A percentile compares a stretch with the other conserved stretches of the same genome.
Conservation (phyloP, 2,888 invertebrate genomes). For the Caenorhabditis sp. region DNA sequence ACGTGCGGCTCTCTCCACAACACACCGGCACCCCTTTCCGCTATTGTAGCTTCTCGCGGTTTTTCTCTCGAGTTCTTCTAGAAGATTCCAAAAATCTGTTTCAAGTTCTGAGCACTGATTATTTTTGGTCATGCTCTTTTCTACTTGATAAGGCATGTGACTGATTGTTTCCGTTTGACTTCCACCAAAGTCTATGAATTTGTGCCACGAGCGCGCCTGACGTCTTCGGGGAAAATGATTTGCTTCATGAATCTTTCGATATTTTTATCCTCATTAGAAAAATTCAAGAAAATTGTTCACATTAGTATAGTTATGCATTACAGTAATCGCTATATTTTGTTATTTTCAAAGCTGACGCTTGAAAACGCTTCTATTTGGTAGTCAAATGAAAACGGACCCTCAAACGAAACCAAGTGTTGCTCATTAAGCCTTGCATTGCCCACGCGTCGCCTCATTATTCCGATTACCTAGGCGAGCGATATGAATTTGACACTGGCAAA, state of each 20-base stretch:
- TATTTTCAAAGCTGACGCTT: no score
- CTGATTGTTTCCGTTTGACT: constrained; percentile 43
- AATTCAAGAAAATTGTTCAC: no score
- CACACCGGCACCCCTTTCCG: neutral
- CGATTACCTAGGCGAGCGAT: constrained; percentile 35
- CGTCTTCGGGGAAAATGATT: constrained; percentile 11
- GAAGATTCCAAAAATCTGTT: neutral
- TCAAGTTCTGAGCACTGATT: constrained; percentile 7
- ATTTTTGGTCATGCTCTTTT: constrained; percentile 5
- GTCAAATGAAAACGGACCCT: neutral
- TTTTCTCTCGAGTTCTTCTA: neutral
- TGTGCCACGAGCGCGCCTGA: constrained; percentile 18
- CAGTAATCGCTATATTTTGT: neutral
- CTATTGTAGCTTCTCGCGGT: neutral
- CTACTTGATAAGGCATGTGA: constrained; percentile 9
- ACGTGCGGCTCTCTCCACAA: neutral
- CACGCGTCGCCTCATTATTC: constrained; percentile 34
- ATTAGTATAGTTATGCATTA: no score
- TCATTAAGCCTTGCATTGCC: constrained; percentile 16
- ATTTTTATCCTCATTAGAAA: neutral
- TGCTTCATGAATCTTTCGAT: neutral
- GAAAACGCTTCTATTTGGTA: no score
- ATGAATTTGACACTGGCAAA: constrained; percentile 37
- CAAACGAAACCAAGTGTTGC: constrained; percentile 37
- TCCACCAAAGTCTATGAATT: constrained; percentile 27